Conservation (phyloP, 2,797 vertebrate species). For the Pteropus rufus region DNA sequence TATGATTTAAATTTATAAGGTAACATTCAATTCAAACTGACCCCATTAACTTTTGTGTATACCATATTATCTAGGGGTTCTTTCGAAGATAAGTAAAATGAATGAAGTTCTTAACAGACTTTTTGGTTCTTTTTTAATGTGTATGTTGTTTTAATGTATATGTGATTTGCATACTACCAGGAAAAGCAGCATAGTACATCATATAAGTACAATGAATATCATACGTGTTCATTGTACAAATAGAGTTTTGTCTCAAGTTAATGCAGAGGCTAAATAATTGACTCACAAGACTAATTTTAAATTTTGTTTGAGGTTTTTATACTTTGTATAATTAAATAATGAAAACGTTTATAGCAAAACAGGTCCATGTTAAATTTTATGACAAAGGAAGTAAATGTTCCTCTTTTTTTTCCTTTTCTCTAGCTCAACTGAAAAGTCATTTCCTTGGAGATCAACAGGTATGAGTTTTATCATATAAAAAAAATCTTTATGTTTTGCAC, state of each 20-base stretch:
- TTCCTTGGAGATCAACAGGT: conserved; percentile 98
- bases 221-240: background rate
- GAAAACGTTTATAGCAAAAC: conserved; percentile 28
- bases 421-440: conserved; percentile 99
- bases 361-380: conserved; percentile 48
- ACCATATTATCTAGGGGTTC: background rate
- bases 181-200: background rate
- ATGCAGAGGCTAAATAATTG: background rate
- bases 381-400: conserved; percentile 57
- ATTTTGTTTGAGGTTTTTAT: conserved; percentile 6
- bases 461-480: conserved; percentile 72
- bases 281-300: background rate
- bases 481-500: background rate
- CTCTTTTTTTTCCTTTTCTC: conserved; percentile 64
- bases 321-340: conserved; percentile 17
- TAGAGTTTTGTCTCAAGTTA: background rate
- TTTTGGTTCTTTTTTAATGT: background rate
- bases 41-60: background rate
- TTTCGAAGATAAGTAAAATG: conserved; percentile 26
- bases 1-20: background rate
- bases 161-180: background rate
- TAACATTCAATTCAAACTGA: background rate
- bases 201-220: background rate
- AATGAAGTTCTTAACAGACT: background rate
- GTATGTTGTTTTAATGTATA: background rate